Evolutionary conservation across 2,888 invertebrate genomes (phyloP), one percentile per base, ranked within the genome.

Genomic region (Melinaea menophilus): DNA sequence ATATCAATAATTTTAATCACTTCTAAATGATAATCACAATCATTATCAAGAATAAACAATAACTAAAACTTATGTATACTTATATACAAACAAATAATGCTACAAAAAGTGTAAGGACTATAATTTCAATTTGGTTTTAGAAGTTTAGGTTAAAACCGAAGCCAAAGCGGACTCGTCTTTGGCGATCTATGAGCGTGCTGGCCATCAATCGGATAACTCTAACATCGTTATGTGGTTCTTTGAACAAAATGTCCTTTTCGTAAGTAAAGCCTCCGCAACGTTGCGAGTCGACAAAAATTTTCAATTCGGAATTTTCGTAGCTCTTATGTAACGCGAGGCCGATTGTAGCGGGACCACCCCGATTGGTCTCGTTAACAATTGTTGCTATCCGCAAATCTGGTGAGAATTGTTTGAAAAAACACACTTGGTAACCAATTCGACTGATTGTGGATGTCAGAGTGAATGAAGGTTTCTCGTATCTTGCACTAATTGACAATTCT

Each of bases 11-110:
- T 80, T 84, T 83, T 81, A 84, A 80, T 83, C 76, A 76, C 79
- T 77, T 81, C 78, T 75, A 84, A 85, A 87, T 72, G 72, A 70
- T 65, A 62, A 75, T 73, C 76, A 76, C 73, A 78, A 74, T 74
- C 70, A 70, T 74, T 77, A 78, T 76, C 76, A 82, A 79, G 74
- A 79, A 83, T 89, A 88, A 88, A 75, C 77, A 77, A 75, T 85
- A 84, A 80, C 82, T 89, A 88, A 89, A 90, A 89, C 79, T 82
- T 89, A 90, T 90, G 90, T 90, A 90, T 89, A 90, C 90, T 90
- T 90, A 90, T 84, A 83, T 87, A 90, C 85, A 90, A 89, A 88
- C 67, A 79, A 81, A 87, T 84, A 88, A 74, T 76, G 79, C 80
- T 88, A 89, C 76, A 87, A 87, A 86, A 84, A 77, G 60, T 68